A percentile compares a stretch with the other conserved stretches of the same genome.
These are phyloP conservation scores for Dipodomys ordii DNA, from an alignment of 2,113 vertebrate species.

Conservation along the genomic window DNA sequence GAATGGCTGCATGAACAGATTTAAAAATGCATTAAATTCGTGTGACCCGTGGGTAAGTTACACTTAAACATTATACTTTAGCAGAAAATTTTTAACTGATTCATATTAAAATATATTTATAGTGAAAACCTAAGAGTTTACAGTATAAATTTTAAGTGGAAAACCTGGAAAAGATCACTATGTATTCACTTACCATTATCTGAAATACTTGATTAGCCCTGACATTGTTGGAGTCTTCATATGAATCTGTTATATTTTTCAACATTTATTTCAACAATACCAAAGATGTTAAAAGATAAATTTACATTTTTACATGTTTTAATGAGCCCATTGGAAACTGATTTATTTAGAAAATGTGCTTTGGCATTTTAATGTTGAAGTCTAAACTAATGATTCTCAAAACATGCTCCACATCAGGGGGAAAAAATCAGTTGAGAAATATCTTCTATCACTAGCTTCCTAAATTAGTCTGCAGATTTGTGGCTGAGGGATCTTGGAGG, in stretches of 20 bases:
- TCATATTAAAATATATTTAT: constrained; percentile 39
- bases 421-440: background rate
- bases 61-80: background rate
- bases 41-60: constrained; percentile 94
- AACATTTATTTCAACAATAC: constrained; percentile 55
- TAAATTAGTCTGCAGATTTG: background rate
- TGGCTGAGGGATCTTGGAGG: background rate
- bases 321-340: constrained; percentile 19
- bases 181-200: background rate
- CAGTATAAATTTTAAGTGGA: constrained; percentile 47
- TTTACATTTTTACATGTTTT: constrained; percentile 40
- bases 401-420: background rate
- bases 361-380: constrained; percentile 9
- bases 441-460: background rate
- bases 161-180: constrained; percentile 17
- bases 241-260: constrained; percentile 27
- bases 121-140: constrained; percentile 41
- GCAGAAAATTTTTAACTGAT: constrained; percentile 50
- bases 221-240: background rate
- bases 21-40: constrained; percentile 94
- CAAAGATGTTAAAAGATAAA: constrained; percentile 42
- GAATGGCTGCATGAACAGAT: constrained; percentile 95
- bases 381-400: constrained; percentile 60
- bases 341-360: constrained; percentile 40
- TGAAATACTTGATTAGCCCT: constrained; percentile 33